These are phyloP conservation scores for Boulengeromyrus knoepffleri DNA, from an alignment of 2,113 vertebrate species.

Conservation along the genomic window DNA sequence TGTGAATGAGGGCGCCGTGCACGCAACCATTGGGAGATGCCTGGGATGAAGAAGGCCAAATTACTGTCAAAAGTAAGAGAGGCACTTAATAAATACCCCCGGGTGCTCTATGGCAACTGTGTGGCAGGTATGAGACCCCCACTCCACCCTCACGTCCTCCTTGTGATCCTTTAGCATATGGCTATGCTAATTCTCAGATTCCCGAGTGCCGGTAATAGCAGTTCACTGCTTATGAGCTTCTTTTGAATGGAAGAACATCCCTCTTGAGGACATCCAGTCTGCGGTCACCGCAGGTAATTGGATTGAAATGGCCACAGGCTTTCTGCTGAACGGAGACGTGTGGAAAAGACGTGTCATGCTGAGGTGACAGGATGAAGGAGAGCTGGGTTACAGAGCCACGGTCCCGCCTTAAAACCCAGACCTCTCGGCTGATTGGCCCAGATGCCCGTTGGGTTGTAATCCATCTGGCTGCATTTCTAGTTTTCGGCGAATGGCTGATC, in stretches of 20 bases:
- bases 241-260: slow-evolving; percentile 26
- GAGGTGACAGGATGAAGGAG: slow-evolving; percentile 10
- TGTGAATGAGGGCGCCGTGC: neutral
- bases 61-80: neutral
- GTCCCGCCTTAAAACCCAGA: neutral
- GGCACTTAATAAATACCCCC: neutral
- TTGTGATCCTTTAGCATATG: neutral
- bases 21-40: neutral
- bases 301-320: slow-evolving; percentile 13
- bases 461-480: neutral
- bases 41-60: neutral
- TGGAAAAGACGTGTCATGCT: neutral
- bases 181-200: neutral
- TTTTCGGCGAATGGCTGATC: neutral
- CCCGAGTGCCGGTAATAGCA: neutral
- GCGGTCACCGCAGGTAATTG: slow-evolving; percentile 15
- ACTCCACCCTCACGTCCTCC: neutral
- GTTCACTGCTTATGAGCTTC: slow-evolving; percentile 12
- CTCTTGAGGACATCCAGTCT: slow-evolving; percentile 7
- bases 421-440: neutral
- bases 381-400: slow-evolving; percentile 7
- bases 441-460: neutral
- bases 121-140: neutral
- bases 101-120: neutral
- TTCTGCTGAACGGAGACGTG: neutral